Evolutionary conservation across 2,797 vertebrate species (phyloP).

Genomic region (Melanotaenia boesemani): DNA sequence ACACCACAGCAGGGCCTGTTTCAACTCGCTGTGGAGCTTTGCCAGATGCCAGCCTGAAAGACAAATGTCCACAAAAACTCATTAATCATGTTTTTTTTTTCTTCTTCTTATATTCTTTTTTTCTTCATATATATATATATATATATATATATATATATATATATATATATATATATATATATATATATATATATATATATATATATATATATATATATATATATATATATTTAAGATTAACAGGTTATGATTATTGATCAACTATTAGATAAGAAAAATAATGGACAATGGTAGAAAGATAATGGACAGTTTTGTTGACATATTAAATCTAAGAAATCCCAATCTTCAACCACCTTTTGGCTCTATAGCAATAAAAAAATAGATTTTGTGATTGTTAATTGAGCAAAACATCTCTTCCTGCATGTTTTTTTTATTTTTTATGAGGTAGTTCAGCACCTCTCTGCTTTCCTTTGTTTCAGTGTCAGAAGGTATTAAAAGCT

Average conservation of each 20-base stretch:
- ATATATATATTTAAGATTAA: no score
- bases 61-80: slow-evolving; percentile 64
- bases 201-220: not conserved
- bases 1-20: slow-evolving; percentile 75
- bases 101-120: not conserved
- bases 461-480: slow-evolving; percentile 70
- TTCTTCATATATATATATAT: not conserved
- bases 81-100: slow-evolving; percentile 46
- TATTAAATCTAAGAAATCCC: no score
- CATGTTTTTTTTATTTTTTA: slow-evolving; percentile 57
- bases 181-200: not conserved
- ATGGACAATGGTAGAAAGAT: no score
- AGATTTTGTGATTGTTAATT: not conserved
- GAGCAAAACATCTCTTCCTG: slow-evolving; percentile 58
- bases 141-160: no score
- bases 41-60: slow-evolving; percentile 71
- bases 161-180: not conserved
- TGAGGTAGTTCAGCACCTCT: slow-evolving; percentile 72
- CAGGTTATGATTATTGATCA: no score
- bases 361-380: no score
- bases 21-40: slow-evolving; percentile 71
- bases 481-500: slow-evolving; percentile 70
- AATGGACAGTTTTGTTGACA: no score
- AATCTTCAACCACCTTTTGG: no score
- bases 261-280: no score